Evolutionary conservation across 2,797 vertebrate genomes (phyloP).

Genomic region (Gymnodraco acuticeps): DNA sequence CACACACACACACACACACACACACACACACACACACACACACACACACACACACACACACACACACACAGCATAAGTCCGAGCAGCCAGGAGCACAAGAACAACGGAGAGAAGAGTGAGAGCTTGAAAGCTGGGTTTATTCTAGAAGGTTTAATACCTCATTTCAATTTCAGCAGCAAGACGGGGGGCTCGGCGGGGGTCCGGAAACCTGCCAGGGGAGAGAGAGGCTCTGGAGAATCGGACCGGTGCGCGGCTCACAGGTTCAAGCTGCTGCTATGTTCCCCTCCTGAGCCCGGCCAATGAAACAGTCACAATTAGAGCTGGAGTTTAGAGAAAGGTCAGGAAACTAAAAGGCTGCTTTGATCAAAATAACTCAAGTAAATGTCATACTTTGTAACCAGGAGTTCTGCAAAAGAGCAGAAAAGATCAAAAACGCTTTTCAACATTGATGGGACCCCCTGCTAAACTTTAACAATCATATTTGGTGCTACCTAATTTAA

Average conservation of each 20-base stretch:
- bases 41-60: neutral
- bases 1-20: neutral
- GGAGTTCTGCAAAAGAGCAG: neutral
- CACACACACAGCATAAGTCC: conserved; percentile 33
- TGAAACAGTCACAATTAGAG: conserved; percentile 53
- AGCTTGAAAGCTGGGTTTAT: conserved; percentile 57
- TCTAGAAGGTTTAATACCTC: conserved; percentile 63
- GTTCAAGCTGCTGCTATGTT: conserved; percentile 57
- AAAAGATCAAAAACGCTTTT: neutral
- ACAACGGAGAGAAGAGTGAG: conserved; percentile 5
- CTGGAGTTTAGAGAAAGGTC: conserved; percentile 60
- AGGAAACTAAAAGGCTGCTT: conserved; percentile 39
- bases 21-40: neutral
- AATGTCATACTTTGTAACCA: conserved; percentile 50
- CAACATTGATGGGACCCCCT: too few relatives aligned
- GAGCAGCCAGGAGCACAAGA: conserved; percentile 27
- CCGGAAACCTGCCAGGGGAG: conserved; percentile 34
- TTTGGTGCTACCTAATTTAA: neutral
- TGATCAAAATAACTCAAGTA: conserved; percentile 50
- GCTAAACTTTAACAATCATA: neutral
- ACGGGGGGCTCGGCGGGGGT: conserved; percentile 38
- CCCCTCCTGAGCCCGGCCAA: conserved; percentile 18
- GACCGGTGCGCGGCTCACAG: conserved; percentile 13
- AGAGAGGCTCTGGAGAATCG: conserved; percentile 38
- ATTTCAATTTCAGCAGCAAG: conserved; percentile 67